Evolutionary conservation across 2,113 vertebrate species (phyloP).

Genomic region (Cottus gobio): DNA sequence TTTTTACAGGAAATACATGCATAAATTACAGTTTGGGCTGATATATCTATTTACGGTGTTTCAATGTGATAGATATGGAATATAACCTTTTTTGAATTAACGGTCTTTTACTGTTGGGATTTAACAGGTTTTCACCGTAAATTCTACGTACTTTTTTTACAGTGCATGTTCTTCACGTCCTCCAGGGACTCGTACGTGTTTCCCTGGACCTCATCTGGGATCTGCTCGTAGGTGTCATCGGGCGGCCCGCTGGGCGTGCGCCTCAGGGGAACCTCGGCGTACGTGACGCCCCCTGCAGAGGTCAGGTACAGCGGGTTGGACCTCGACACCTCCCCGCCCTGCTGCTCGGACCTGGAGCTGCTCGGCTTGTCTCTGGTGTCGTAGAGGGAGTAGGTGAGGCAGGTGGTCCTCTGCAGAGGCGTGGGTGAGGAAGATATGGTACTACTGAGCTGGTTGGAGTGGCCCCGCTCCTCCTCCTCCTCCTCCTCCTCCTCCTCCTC

Average conservation of each 20-base stretch:
- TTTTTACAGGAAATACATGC: too few species aligned
- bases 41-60: too few species aligned
- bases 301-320: constrained; percentile 61
- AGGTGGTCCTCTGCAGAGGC: constrained; percentile 50
- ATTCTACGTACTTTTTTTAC: too few species aligned
- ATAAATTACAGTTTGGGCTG: too few species aligned
- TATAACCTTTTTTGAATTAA: too few species aligned
- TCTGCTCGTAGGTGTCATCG: constrained; percentile 68
- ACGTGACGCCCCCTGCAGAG: constrained; percentile 20
- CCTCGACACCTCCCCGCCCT: constrained; percentile 7
- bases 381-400: constrained; percentile 62
- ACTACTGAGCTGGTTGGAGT: constrained; percentile 22
- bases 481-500: constrained; percentile 19
- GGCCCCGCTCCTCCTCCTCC: constrained; percentile 14
- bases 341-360: constrained; percentile 40
- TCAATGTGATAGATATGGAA: too few species aligned
- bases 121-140: too few species aligned
- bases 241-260: neutral
- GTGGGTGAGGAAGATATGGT: constrained; percentile 31
- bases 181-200: constrained; percentile 76
- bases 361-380: constrained; percentile 2
- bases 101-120: too few species aligned
- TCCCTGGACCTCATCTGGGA: constrained; percentile 42
- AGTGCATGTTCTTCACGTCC: constrained; percentile 66
- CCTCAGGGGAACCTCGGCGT: constrained; percentile 69